Evolutionary conservation across 92 coral and sea anemone species (phyloP), one percentile per base, ranked within the genome.

Genomic region (Epizoanthus ramosus): DNA sequence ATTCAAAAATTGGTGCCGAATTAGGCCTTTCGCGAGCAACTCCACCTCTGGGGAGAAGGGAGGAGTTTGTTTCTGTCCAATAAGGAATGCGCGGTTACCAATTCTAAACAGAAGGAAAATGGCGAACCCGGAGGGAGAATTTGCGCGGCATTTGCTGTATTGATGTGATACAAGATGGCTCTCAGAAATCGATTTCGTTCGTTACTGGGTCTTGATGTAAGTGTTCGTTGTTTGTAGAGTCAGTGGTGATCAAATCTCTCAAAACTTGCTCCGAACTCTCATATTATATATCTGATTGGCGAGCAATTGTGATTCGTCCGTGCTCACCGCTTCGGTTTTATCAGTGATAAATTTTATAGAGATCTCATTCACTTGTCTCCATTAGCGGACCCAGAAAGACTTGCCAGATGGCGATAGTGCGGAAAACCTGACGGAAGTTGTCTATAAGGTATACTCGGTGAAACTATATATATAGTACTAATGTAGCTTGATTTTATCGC

Each of bases 141-240:
- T 58, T 17, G 54, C 37, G 25, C 22, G 7, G 22, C 19, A 39
- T 33, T 57, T 57, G 70, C 14, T 18, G 70, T 17, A 12, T 13
- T 21, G 45, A 24, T 50, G 57, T 22, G 9, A 74, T 0, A 58
- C 18, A 37, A 10, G 60, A 96, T 94, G 98, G 98, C 97, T 80
- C 80, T 96, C 12, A 89, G 98, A 60, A 90, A 90, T 75, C 90
- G 98, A 72, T 89, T 96, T 77, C 93, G 98, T 9, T 91, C 97
- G 43, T 88, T 96, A 57, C 92, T 96, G 79, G 97, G 99, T 50
- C 86, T 93, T 52, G 98, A 94, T 83, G 99, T 96, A 82, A 87
- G 99, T 90, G 31, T 23, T 8, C 6, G 5, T 0, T n/a, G 28
- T 77, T 79, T 60, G 5, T 17, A 13, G 23, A 33, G 0, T 39